Percentiles rank a stretch among this genome's conserved stretches.
These are phyloP conservation scores for Philereme vetulata DNA, from an alignment of 2,888 invertebrate genomes.

Conservation along the genomic window DNA sequence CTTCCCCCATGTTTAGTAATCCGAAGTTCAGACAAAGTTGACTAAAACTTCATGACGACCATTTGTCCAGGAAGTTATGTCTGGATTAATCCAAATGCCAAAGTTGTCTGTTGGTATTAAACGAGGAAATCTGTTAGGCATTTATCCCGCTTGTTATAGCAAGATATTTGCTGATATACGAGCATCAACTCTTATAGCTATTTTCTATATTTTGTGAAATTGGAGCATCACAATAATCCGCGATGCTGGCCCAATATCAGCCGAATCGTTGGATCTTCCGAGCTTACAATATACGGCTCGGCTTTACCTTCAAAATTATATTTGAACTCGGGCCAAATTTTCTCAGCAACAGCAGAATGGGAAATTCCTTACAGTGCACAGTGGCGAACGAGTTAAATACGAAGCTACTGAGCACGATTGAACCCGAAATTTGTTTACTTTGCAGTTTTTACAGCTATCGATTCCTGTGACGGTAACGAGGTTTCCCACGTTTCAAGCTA, in stretches of 20 bases:
- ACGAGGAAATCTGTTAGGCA: too few relatives aligned
- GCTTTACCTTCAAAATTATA: constrained; percentile 7
- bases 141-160: too few relatives aligned
- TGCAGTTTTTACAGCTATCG: constrained; percentile 11
- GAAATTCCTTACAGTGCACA: constrained; percentile 1
- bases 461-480: constrained; percentile 11
- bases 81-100: too few relatives aligned
- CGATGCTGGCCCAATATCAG: constrained; percentile 4
- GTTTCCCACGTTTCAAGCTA: constrained; percentile 16
- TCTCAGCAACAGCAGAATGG: constrained; percentile 3
- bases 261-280: not conserved
- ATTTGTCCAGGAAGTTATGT: too few relatives aligned
- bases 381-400: not conserved
- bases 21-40: too few relatives aligned
- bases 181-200: not conserved
- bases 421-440: constrained; percentile 16
- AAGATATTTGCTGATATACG: too few relatives aligned
- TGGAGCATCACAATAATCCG: constrained; percentile 8
- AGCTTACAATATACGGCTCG: constrained; percentile 3
- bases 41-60: too few relatives aligned
- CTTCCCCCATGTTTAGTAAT: too few relatives aligned
- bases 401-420: not conserved
- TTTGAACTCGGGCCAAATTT: constrained; percentile 17
- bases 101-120: too few relatives aligned
- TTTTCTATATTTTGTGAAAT: not conserved